phyloP scores from a whole-genome alignment of 2,113 vertebrate species.

The Taurulus bubalis region DNA sequence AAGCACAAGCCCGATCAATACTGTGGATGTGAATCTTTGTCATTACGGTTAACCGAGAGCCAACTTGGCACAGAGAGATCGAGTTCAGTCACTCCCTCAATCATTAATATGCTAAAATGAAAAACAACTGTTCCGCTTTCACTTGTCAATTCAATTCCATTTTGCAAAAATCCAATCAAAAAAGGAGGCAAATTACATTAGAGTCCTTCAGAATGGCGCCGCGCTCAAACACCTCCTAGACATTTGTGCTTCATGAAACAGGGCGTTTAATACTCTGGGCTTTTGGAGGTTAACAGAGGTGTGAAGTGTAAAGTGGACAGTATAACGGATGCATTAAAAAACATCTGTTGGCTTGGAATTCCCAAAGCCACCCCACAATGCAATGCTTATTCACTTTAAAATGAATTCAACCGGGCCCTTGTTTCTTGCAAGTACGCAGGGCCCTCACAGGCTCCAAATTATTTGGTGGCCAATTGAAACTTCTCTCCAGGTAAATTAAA shows the following conservation, averaged over 20 bases:
- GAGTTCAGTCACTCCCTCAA: slow-evolving; percentile 45
- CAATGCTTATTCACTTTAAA: too few relatives aligned
- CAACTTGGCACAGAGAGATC: slow-evolving; percentile 41
- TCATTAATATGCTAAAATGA: slow-evolving; percentile 65
- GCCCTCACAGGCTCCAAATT: neutral
- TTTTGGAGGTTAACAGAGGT: neutral
- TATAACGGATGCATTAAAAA: neutral
- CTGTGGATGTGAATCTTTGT: slow-evolving; percentile 67
- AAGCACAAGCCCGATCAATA: slow-evolving; percentile 63
- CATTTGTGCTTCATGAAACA: neutral
- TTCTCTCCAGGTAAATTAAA: too few relatives aligned
- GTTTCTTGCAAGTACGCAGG: neutral
- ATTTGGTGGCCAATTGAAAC: too few relatives aligned
- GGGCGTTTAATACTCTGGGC: neutral
- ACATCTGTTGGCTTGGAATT: neutral
- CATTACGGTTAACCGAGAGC: slow-evolving; percentile 64
- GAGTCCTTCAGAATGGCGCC: neutral
- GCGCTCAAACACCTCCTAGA: neutral
- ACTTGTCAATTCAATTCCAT: slow-evolving; percentile 46
- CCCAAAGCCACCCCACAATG: neutral
- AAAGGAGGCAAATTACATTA: slow-evolving; percentile 28
- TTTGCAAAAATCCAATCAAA: slow-evolving; percentile 24
- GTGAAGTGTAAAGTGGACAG: neutral
- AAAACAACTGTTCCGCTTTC: slow-evolving; percentile 31
- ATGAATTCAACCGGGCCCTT: too few relatives aligned